Evolutionary conservation across 2,113 vertebrate species (phyloP).

Genomic region (Cyanoramphus novaezelandiae): DNA sequence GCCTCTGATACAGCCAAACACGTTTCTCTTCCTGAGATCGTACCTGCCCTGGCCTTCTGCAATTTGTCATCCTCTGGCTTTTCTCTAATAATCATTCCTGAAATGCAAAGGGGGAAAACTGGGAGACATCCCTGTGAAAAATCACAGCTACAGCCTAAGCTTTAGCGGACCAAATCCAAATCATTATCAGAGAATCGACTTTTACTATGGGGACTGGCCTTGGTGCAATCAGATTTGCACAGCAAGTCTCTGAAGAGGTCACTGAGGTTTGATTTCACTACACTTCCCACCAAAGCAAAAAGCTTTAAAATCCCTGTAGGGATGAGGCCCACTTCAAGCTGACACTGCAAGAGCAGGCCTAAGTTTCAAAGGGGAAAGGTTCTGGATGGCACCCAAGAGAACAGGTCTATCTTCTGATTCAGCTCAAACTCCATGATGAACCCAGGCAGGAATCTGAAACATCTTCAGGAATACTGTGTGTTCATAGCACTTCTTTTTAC

Average conservation of each 20-base stretch:
- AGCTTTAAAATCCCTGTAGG: background rate
- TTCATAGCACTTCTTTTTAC: background rate
- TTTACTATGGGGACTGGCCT: accelerated
- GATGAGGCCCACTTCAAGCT: background rate
- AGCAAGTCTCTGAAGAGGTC: background rate
- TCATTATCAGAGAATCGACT: background rate
- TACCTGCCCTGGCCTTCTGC: background rate
- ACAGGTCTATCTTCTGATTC: background rate
- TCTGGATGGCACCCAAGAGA: background rate
- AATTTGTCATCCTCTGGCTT: background rate
- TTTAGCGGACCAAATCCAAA: background rate
- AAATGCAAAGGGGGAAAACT: background rate
- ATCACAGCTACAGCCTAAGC: background rate
- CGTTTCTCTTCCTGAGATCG: background rate
- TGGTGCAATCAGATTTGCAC: background rate
- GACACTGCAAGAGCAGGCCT: background rate
- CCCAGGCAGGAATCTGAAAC: background rate
- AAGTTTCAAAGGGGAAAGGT: background rate
- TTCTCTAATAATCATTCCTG: background rate
- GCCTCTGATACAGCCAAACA: background rate
- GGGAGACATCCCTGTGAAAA: background rate
- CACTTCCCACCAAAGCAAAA: background rate
- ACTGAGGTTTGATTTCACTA: background rate
- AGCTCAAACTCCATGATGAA: background rate
- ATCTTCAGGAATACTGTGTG: background rate